Evolutionary conservation across 1,140 invertebrate species (phyloP).

Genomic region (Zophobas atratus): DNA sequence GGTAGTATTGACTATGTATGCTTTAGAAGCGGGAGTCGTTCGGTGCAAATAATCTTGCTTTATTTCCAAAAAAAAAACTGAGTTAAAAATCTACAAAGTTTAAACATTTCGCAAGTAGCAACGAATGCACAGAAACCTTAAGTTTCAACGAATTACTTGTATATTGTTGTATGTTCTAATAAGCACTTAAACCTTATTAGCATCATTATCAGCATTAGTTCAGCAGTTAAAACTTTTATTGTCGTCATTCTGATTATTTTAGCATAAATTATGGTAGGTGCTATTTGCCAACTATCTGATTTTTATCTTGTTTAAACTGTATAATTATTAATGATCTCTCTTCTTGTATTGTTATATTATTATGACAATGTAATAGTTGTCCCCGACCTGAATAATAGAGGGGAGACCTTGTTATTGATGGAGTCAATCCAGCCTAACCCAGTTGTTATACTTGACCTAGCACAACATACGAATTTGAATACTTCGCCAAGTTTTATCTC

Average conservation of each 20-base stretch:
- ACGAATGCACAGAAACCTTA: too few relatives aligned
- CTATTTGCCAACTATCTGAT: slow-evolving; percentile 17
- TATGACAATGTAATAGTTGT: slow-evolving; percentile 24
- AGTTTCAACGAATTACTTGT: too few relatives aligned
- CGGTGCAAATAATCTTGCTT: too few relatives aligned
- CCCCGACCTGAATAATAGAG: slow-evolving; percentile 41
- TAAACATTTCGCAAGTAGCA: too few relatives aligned
- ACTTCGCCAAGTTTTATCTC: neutral
- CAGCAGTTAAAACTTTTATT: slow-evolving; percentile 22
- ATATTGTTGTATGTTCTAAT: neutral
- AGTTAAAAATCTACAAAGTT: too few relatives aligned
- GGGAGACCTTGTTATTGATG: slow-evolving; percentile 46
- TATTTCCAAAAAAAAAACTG: too few relatives aligned
- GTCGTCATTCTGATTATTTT: slow-evolving; percentile 10
- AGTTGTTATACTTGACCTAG: slow-evolving; percentile 48
- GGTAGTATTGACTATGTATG: too few relatives aligned
- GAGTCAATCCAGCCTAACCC: slow-evolving; percentile 43
- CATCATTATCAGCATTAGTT: slow-evolving; percentile 14
- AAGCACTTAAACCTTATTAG: slow-evolving; percentile 19
- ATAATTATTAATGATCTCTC: slow-evolving; percentile 39
- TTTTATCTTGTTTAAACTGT: slow-evolving; percentile 1
- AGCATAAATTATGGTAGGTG: slow-evolving; percentile 20
- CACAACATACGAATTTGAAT: slow-evolving; percentile 32
- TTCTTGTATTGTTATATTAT: slow-evolving; percentile 30
- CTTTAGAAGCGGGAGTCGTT: too few relatives aligned